phyloP scores from a whole-genome alignment of 2,888 invertebrate genomes.

The Taphrorychus bicolor region DNA sequence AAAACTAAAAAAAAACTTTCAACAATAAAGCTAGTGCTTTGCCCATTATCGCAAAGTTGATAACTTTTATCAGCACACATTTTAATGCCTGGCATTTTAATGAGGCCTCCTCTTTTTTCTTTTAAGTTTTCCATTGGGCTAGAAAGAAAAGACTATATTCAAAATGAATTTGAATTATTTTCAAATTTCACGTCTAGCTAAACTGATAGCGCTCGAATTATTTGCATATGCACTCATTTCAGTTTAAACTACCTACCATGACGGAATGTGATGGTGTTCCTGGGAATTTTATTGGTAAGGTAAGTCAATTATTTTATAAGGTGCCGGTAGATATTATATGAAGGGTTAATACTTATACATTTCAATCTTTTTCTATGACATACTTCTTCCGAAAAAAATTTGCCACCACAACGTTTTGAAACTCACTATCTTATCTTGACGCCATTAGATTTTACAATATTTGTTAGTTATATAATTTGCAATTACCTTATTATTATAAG shows the following conservation, averaged over 20 bases:
- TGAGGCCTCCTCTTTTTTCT: slow-evolving; percentile 26
- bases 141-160: slow-evolving; percentile 19
- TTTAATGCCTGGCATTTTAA: slow-evolving; percentile 31
- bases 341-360: too few relatives aligned
- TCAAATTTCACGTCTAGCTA: slow-evolving; percentile 21
- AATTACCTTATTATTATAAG: too few relatives aligned
- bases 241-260: slow-evolving; percentile 8
- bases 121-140: neutral
- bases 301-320: neutral
- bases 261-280: too few relatives aligned
- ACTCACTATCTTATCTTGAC: neutral
- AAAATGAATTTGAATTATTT: slow-evolving; percentile 21
- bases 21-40: neutral
- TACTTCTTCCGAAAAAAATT: neutral
- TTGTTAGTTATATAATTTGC: neutral
- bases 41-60: slow-evolving; percentile 12
- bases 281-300: neutral
- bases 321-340: too few relatives aligned
- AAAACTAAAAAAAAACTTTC: neutral
- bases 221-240: slow-evolving; percentile 16
- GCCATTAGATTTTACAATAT: neutral
- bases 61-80: slow-evolving; percentile 32
- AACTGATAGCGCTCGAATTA: slow-evolving; percentile 13
- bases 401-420: neutral
- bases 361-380: too few relatives aligned